A percentile compares a stretch with the other conserved stretches of the same genome.
phyloP scores from a whole-genome alignment of 2,888 invertebrate species.

The Lasioglossum zephyrum region DNA sequence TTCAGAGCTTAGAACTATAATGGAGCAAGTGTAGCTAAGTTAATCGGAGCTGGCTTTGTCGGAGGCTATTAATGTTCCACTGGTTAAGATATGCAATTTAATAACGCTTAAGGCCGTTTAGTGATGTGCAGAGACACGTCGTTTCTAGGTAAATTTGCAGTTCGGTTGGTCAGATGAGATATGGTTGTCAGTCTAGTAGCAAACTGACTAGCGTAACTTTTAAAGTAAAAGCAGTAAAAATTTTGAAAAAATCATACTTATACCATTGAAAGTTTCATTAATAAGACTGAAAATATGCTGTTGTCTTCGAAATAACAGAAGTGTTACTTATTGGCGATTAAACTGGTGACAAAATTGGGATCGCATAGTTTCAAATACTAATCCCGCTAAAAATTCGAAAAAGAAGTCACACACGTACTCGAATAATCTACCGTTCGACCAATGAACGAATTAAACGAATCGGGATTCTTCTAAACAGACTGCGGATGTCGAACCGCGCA shows the following conservation, averaged over 20 bases:
- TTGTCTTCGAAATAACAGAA: not conserved
- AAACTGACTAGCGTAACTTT: not conserved
- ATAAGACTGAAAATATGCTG: not conserved
- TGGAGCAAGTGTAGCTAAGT: conserved; percentile 2
- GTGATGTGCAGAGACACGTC: not conserved
- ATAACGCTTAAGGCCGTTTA: conserved; percentile 1
- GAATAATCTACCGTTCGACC: not conserved
- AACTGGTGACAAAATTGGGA: too few relatives aligned
- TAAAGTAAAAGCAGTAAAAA: not conserved
- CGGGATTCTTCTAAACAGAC: not conserved
- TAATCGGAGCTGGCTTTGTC: not conserved
- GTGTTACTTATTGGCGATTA: not conserved
- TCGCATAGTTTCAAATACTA: not conserved
- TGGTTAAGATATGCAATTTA: not conserved
- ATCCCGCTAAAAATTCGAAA: not conserved
- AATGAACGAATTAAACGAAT: too few relatives aligned
- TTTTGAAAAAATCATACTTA: not conserved
- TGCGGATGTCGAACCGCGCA: not conserved
- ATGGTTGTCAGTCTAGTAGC: too few relatives aligned
- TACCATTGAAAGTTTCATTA: not conserved
- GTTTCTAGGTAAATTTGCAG: too few relatives aligned
- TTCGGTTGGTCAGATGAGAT: too few relatives aligned
- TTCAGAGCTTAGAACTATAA: conserved; percentile 17
- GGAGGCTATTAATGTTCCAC: conserved; percentile 11
- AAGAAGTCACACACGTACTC: not conserved